These are phyloP conservation scores for Pycnonotus jocosus DNA, from an alignment of 2,113 vertebrate genomes.

Conservation along the genomic window DNA sequence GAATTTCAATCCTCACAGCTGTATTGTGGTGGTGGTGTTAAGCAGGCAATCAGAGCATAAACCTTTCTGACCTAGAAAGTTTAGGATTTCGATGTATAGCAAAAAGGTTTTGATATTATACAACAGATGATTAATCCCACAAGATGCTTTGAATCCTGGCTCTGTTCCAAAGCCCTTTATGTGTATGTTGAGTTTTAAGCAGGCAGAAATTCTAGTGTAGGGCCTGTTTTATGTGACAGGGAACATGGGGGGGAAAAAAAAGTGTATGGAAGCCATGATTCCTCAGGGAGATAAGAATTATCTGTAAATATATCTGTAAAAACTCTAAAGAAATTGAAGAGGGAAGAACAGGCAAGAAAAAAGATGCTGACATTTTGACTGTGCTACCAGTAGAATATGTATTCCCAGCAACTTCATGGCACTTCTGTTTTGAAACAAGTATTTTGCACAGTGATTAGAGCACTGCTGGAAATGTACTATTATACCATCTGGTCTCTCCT, in stretches of 20 bases:
- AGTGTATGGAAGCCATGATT: neutral
- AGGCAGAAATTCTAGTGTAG: neutral
- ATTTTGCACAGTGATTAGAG: neutral
- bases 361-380: neutral
- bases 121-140: slow-evolving; percentile 14
- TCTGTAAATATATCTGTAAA: neutral
- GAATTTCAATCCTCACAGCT: slow-evolving; percentile 2
- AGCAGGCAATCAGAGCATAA: slow-evolving; percentile 5
- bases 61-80: slow-evolving; percentile 28
- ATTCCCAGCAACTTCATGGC: neutral
- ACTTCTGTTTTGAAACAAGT: neutral
- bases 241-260: neutral
- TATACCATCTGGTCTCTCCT: neutral
- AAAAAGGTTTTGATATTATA: slow-evolving; percentile 4
- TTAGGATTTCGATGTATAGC: slow-evolving; percentile 12
- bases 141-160: neutral
- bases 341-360: neutral
- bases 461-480: neutral
- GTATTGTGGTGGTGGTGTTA: neutral
- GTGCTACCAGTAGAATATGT: neutral
- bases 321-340: neutral
- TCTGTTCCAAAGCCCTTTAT: neutral
- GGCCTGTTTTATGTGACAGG: neutral
- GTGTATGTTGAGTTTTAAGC: neutral
- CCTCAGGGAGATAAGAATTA: neutral